Base-by-base conservation (phyloP, 2,888 invertebrate species). In the Linyphia triangularis region DNA sequence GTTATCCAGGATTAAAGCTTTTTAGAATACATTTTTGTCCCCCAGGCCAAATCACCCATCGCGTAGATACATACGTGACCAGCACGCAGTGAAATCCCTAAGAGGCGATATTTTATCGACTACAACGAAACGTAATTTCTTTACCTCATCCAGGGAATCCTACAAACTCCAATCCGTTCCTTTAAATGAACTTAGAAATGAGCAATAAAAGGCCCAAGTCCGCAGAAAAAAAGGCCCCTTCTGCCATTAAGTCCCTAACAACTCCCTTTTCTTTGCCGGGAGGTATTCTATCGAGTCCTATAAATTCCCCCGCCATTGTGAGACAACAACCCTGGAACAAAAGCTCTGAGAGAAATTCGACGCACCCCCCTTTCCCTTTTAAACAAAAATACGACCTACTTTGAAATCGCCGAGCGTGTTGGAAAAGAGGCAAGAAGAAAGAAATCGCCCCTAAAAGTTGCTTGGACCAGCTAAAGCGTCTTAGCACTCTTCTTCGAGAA, bases 381-480 rank as follows among this genome's bases (percentile, higher is more conserved):
- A 79, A 79, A 67, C 67, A 79, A 79, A 79, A 79, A 79, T 79
- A 79, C 79, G 79, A 79, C 67, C 79, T 51, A 79, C 67, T 79
- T 79, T 79, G 79, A 79, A 79, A 79, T 79, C 79, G 51, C 67
- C 67, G 51, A 65, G 77, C 37, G 75, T 37, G 75, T 33, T 9
- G 61, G 61, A 61, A 61, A 37, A 77, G 24, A 26, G 22, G 24
- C 22, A 37, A 37, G 19, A 65, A 65, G 22, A 37, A 43, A 43
- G 69, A 51, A 67, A 81, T 57, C 43, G 69, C 6, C 40, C 57
- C 37, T 81, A 81, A 81, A 51, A 81, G 70, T 69, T 81, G 81
- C 81, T 81, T 19, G 70, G 81, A 22, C 59, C 40, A 67, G 81
- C 69, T 63, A 79, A 79, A 79, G 59, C 51, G 40, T 40, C 63